phyloP scores from a whole-genome alignment of 2,113 vertebrate species.

The Aix galericulata region DNA sequence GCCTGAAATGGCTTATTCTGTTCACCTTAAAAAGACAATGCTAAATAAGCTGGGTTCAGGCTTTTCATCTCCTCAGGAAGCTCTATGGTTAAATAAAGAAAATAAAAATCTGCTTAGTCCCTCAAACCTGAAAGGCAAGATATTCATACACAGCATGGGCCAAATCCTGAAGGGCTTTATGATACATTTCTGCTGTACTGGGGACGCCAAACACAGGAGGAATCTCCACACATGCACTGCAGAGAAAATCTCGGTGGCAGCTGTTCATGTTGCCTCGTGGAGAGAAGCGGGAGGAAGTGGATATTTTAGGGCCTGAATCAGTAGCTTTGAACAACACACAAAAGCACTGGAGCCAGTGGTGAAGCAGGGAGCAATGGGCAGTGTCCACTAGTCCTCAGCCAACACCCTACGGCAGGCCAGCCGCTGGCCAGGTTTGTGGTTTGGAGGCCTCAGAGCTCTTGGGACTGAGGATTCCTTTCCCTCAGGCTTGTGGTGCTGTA shows the following conservation, averaged over 20 bases:
- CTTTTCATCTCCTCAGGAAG: not conserved
- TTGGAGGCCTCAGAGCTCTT: not conserved
- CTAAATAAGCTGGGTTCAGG: not conserved
- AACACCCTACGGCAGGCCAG: not conserved
- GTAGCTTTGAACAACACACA: conserved; percentile 32
- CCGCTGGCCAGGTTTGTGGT: not conserved
- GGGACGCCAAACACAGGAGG: conserved; percentile 12
- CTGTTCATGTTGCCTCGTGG: not conserved
- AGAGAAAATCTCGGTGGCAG: conserved; percentile 52
- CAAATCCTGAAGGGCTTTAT: conserved; percentile 28
- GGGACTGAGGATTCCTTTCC: not conserved
- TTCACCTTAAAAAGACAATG: not conserved
- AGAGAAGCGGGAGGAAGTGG: not conserved
- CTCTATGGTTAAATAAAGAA: not conserved
- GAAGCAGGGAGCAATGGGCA: not conserved
- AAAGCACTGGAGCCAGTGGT: not conserved
- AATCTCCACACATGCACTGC: conserved; percentile 24
- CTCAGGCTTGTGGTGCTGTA: not conserved
- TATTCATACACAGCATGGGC: conserved; percentile 12
- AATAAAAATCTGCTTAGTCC: conserved; percentile 18
- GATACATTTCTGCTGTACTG: not conserved
- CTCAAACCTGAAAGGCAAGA: conserved; percentile 21
- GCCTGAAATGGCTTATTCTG: not conserved
- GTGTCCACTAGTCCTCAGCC: not conserved
- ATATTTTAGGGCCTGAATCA: not conserved